Evolutionary conservation across 2,113 vertebrate genomes (phyloP).

Genomic region (Psettodes erumei): DNA sequence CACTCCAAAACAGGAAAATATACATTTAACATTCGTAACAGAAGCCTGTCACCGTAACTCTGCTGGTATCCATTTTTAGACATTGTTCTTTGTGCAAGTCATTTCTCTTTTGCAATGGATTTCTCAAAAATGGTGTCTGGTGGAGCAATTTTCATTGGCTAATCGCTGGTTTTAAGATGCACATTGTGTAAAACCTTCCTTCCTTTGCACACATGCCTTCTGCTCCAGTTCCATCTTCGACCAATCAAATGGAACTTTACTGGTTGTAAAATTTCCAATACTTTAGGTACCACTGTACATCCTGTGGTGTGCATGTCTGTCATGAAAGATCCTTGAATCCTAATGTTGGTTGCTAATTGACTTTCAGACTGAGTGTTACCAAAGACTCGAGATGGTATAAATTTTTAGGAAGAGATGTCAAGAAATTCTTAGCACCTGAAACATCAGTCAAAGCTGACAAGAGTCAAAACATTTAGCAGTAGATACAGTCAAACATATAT

Average conservation of each 20-base stretch:
- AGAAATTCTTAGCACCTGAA: background rate
- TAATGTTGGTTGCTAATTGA: background rate
- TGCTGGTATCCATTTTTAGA: too few relatives aligned
- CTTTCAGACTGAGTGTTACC: background rate
- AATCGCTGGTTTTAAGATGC: background rate
- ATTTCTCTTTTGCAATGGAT: constrained; percentile 42
- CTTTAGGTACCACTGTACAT: too few relatives aligned
- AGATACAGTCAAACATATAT: too few relatives aligned
- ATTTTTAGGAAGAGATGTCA: background rate
- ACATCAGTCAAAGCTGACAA: background rate
- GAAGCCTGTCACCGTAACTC: too few relatives aligned
- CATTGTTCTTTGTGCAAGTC: background rate
- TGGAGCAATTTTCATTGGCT: constrained; percentile 23
- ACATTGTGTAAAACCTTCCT: background rate
- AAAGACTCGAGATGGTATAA: background rate
- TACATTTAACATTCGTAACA: background rate
- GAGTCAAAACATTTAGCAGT: background rate
- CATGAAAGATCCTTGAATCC: background rate
- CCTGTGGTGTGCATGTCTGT: background rate
- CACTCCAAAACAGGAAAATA: too few relatives aligned
- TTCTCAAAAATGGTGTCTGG: constrained; percentile 30
- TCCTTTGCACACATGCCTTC: background rate
- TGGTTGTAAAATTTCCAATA: too few relatives aligned
- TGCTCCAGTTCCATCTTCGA: background rate
- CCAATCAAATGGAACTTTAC: background rate